Base-by-base conservation (phyloP, 2,113 vertebrate genomes). In the Martes martes region DNA sequence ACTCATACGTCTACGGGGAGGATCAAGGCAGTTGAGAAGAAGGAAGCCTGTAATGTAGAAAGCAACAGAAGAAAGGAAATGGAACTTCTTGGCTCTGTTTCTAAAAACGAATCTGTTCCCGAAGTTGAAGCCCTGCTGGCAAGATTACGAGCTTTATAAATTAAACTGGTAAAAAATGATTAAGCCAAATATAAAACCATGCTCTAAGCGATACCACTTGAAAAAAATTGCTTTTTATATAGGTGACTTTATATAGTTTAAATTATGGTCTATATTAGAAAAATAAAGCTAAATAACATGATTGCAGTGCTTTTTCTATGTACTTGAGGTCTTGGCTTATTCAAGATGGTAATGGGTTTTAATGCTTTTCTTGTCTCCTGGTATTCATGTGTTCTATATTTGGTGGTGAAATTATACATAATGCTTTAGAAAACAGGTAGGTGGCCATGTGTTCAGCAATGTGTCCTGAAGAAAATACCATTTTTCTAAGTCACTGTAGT, bases 81-180 rank as follows among this genome's bases (percentile, higher is more conserved):
- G 57, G 98, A 98, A 95, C 91, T 55, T 65, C 82, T 96, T 0
- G 94, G 95, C 52, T 98, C 98, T 93, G 89, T 98, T 90, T 97
- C 99, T 96, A 99, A 99, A 96, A 98, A 96, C 55, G 99, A 99
- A 97, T 95, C 98, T 21, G 96, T 99, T 98, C 98, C 99, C 14
- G 99, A 99, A 98, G 99, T 99, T 23, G 99, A 99, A 98, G 99
- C 99, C 98, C 99, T 99, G 26, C 99, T 99, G 96, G 99, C 99
- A 94, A 99, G 99, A 98, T 99, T 99, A 92, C 98, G 99, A 98
- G 99, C 99, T 26, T 98, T 99, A 80, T 99, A 99, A 99, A 98
- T 88, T 94, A 91, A 96, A 90, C 84, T 74, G 92, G 67, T 88
- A 93, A 96, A 96, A 98, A 97, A 85, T 95, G 74, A 95, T 98